These are phyloP conservation scores for Anastrepha obliqua DNA, from an alignment of 1,140 invertebrate genomes.

Conservation along the genomic window DNA sequence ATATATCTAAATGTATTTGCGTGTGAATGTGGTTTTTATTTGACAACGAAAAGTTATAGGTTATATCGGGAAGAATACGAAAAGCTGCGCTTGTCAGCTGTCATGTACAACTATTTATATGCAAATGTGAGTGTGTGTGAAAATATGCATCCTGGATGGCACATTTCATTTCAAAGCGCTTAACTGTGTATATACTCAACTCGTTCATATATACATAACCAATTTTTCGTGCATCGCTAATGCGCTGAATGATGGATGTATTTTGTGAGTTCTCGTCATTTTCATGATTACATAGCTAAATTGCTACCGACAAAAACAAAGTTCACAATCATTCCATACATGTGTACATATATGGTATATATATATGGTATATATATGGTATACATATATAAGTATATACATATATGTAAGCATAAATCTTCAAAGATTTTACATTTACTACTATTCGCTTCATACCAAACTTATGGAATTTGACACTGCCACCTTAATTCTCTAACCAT, in stretches of 20 bases:
- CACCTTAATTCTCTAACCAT: not conserved
- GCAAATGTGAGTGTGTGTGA: not conserved
- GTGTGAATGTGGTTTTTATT: conserved; percentile 59
- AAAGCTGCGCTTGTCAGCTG: conserved; percentile 48
- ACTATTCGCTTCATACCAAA: not conserved
- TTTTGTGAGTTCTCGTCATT: conserved; percentile 26
- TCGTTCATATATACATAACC: not conserved
- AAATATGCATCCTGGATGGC: not conserved
- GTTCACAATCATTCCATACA: not conserved
- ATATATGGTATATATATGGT: not conserved
- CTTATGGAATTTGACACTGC: no score
- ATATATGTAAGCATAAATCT: not conserved
- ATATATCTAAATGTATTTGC: not conserved
- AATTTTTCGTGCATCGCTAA: conserved; percentile 22
- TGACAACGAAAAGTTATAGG: conserved; percentile 45
- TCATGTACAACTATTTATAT: conserved; percentile 44
- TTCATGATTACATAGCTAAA: conserved; percentile 34
- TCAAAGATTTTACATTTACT: not conserved
- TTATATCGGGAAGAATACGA: conserved; percentile 36
- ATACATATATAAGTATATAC: not conserved
- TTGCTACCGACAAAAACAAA: not conserved
- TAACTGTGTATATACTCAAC: not conserved
- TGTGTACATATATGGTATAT: not conserved
- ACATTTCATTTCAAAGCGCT: not conserved
- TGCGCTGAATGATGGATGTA: conserved; percentile 26